These are phyloP conservation scores for Chrysolina oricalcia DNA, from an alignment of 2,888 invertebrate species.

Conservation along the genomic window DNA sequence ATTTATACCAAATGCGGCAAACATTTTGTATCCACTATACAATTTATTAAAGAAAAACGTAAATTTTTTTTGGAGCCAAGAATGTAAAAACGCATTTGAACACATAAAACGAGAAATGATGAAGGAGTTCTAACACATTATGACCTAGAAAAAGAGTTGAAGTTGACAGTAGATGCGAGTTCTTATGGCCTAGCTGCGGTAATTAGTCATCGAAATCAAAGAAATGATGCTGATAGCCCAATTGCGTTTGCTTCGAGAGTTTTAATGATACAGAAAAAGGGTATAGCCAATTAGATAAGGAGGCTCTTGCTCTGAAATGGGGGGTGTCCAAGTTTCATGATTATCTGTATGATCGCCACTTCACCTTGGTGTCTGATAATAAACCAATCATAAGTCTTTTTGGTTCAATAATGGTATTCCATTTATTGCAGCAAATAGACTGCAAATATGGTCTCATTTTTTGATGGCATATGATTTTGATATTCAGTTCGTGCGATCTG, in stretches of 20 bases:
- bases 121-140: slow-evolving; percentile 12
- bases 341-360: neutral
- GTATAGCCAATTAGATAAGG: slow-evolving; percentile 7
- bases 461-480: too few species aligned
- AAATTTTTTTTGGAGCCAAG: neutral
- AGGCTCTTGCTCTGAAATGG: neutral
- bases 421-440: too few species aligned
- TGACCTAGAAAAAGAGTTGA: slow-evolving; percentile 4
- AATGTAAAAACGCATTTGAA: slow-evolving; percentile 3
- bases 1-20: slow-evolving; percentile 2
- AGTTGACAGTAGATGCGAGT: slow-evolving; percentile 5
- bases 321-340: neutral
- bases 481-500: too few species aligned
- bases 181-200: slow-evolving; percentile 6
- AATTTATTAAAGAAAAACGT: neutral
- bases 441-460: too few species aligned
- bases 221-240: neutral
- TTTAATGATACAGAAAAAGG: neutral
- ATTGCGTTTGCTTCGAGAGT: slow-evolving; percentile 15
- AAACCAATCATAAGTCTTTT: too few species aligned
- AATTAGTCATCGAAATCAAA: neutral
- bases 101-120: neutral
- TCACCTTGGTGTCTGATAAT: neutral
- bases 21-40: neutral
- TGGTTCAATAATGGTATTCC: too few species aligned